Conservation (phyloP, 2,797 vertebrate species). For the Buceros bicornis region DNA sequence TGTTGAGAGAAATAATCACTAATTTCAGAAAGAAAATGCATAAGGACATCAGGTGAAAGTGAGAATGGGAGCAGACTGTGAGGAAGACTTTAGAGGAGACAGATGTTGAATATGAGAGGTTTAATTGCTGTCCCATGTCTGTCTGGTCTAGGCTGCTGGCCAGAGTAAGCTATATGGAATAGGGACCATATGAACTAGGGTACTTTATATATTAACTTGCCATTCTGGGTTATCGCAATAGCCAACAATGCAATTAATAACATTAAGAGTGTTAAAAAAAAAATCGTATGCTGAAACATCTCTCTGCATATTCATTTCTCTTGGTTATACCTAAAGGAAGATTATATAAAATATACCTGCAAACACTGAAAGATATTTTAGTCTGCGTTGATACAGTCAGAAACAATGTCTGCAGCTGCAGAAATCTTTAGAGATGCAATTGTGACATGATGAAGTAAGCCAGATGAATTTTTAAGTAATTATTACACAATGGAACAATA, state of each 20-base stretch:
- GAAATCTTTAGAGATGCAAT: not conserved
- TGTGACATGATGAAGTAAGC: slow-evolving; percentile 1
- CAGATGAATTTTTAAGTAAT: slow-evolving; percentile 8
- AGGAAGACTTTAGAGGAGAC: not conserved
- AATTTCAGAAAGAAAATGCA: not conserved
- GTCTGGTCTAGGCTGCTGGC: not conserved
- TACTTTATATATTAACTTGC: not conserved
- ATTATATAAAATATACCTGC: not conserved
- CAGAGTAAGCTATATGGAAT: not conserved
- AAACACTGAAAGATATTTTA: not conserved
- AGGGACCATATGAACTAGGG: not conserved
- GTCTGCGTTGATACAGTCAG: not conserved
- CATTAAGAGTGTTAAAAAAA: not conserved
- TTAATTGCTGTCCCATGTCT: not conserved
- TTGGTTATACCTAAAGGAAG: not conserved
- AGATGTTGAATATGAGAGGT: not conserved
- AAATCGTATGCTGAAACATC: not conserved
- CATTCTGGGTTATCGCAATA: not conserved
- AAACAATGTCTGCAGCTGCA: not conserved
- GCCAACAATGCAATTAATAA: not conserved
- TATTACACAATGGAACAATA: not conserved
- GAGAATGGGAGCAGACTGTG: not conserved
- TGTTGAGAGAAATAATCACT: not conserved
- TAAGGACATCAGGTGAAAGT: not conserved
- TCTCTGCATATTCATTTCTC: not conserved